Base-by-base conservation (phyloP, 2,797 vertebrate species). In the Pelochelys cantorii region DNA sequence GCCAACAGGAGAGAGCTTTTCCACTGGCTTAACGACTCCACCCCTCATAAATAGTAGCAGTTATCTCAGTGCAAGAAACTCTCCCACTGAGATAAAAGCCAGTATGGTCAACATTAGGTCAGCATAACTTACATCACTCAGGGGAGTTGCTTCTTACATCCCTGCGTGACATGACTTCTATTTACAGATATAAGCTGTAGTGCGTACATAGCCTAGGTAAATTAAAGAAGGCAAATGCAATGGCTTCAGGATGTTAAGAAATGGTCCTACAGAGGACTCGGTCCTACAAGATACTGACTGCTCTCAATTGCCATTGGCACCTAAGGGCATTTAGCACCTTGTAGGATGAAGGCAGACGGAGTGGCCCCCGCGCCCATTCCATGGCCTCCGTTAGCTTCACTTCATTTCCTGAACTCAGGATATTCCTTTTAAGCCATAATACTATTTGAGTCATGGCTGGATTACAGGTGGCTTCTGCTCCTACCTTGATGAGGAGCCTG, bases 331-430 rank as follows among this genome's bases (percentile, higher is more conserved):
- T 11, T 79, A 5, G 54, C 2, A 7, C 57, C 84, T 55, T 1
- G 11, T 2, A 15, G 29, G 42, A 27, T 81, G 68, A 82, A 83
- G 79, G 56, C 13, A 34, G 31, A 18, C 84, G 2, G 52, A 25
- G 68, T 13, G 6, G 2, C 10, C 12, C 5, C 55, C 55, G 37
- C 31, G 48, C n/a, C n/a, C 7, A 2, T 22, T 53, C 60, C n/a
- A 8, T 4, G 15, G 37, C 52, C n/a, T 68, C 15, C 60, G 13
- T 34, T 53, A 25, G 5, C 60, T 52, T 75, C 23, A 10, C n/a
- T 55, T 65, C 0, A 0, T 53, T 53, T 3, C 29, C 23, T 68
- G 11, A 84, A 27, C 10, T 20, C n/a, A 11, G 22, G n/a, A n/a
- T 37, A 10, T n/a, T 10, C 22, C 18, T 71, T 68, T 84, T 34